Conservation (phyloP, 2,888 invertebrate genomes). For the Megastigmus dorsalis region DNA sequence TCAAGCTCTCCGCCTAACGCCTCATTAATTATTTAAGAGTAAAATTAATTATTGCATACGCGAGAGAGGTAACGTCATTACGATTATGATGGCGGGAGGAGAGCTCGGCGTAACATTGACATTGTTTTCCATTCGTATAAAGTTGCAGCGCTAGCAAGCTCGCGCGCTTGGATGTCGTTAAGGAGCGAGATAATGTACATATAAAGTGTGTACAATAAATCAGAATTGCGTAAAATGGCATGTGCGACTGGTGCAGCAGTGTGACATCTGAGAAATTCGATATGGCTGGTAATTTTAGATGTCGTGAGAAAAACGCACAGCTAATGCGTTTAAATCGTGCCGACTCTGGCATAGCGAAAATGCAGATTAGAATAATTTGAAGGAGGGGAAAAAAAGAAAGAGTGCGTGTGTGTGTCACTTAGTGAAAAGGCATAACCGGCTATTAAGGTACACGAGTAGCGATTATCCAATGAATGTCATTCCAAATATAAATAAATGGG, state of each 20-base stretch:
- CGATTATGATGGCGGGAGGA: no score
- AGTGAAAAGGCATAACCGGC: not conserved
- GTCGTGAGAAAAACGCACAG: conserved; percentile 13
- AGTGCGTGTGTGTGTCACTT: not conserved
- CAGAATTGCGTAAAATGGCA: conserved; percentile 7
- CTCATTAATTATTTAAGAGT: conserved; percentile 26
- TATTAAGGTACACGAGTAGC: no score
- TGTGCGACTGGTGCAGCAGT: not conserved
- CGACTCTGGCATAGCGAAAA: no score
- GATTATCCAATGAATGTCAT: conserved; percentile 21
- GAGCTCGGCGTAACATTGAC: conserved; percentile 27
- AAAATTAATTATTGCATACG: not conserved
- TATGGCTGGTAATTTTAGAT: not conserved
- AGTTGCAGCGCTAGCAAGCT: not conserved
- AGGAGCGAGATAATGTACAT: not conserved
- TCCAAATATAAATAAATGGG: conserved; percentile 17
- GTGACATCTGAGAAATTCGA: conserved; percentile 36
- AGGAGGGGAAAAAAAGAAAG: no score
- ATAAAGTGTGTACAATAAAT: not conserved
- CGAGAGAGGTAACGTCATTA: no score
- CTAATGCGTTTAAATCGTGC: no score
- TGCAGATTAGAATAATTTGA: conserved; percentile 11
- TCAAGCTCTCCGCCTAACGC: conserved; percentile 4
- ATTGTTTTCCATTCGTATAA: conserved; percentile 30
- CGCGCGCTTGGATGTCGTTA: no score